These are phyloP conservation scores for Acyrthosiphon pisum DNA, from an alignment of 1,140 invertebrate species.

Conservation along the genomic window DNA sequence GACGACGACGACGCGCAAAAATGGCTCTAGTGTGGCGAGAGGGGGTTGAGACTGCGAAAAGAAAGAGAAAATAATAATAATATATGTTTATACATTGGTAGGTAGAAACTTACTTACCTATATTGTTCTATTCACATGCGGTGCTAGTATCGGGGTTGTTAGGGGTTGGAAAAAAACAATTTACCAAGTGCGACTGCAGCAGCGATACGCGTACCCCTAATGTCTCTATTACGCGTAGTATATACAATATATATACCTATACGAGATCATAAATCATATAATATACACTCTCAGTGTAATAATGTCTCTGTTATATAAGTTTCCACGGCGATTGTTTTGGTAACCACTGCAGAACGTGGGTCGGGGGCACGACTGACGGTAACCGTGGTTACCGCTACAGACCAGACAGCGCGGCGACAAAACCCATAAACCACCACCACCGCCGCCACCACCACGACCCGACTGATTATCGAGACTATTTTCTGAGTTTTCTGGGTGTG, in stretches of 20 bases:
- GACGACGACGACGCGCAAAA: neutral
- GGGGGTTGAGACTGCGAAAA: neutral
- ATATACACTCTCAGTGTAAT: neutral
- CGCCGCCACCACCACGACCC: neutral
- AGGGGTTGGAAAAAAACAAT: neutral
- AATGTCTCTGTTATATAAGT: neutral
- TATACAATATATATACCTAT: neutral
- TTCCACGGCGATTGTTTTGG: neutral
- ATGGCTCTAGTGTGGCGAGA: neutral
- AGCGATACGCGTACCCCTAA: neutral
- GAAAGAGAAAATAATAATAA: neutral
- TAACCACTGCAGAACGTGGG: neutral
- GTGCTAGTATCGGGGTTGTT: no score
- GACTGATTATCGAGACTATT: neutral
- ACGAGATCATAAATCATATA: neutral
- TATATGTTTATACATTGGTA: neutral
- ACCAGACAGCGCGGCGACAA: constrained; percentile 46
- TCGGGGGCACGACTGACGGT: neutral
- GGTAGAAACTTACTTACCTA: neutral
- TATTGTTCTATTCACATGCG: neutral
- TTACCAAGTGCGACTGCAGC: neutral
- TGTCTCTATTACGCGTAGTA: neutral
- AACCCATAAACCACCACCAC: constrained; percentile 36
- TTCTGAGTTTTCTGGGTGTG: neutral
- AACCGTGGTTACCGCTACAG: constrained; percentile 23